Evolutionary conservation across 2,113 vertebrate genomes (phyloP), one percentile per base, ranked within the genome.

Genomic region (Hiodon tergisus): DNA sequence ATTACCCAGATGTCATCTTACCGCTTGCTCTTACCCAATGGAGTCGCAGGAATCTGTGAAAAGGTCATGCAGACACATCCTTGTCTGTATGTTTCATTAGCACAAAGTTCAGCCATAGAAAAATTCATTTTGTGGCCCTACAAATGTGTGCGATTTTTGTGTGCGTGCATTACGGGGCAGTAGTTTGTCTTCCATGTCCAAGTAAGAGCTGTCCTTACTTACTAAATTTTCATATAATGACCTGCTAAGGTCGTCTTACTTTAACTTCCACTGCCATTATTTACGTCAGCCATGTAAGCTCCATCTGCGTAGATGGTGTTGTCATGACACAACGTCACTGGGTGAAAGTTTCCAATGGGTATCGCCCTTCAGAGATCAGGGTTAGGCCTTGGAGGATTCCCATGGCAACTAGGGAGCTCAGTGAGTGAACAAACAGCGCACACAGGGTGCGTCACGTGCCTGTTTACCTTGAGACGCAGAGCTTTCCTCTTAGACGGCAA

Each of bases 1-100:
- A 74, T 74, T 74, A 74, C 61, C 16, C 14, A 48, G 52, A 74
- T 74, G 52, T 57, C 3, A 59, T 74, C 9, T 67, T 46, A 13
- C 53, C 47, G n/a, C 46, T 55, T 67, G 13, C 59, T 51, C 54
- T 50, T 14, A 13, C 17, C 46, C 14, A 31, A 51, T 48, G 73
- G 63, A 67, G 54, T 46, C 54, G 17, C 5, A 50, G 5, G 11
- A 53, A 10, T 50, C 2, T 16, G 65, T 51, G 31, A 52, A 8
- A 9, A 14, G 0, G 4, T 52, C 3, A 8, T 54, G 60, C 69
- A 11, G 55, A 3, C 11, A 47, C 51, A 17, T 5, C 59, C n/a
- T 59, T n/a, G 57, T 31, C 31, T 31, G 31, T 31, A 31, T 31
- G 31, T 31, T 31, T 31, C 31, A 31, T 31, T 31, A 31, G 31